Evolutionary conservation across 1,140 invertebrate genomes (phyloP).

Genomic region (Oncopodura yosiiana): DNA sequence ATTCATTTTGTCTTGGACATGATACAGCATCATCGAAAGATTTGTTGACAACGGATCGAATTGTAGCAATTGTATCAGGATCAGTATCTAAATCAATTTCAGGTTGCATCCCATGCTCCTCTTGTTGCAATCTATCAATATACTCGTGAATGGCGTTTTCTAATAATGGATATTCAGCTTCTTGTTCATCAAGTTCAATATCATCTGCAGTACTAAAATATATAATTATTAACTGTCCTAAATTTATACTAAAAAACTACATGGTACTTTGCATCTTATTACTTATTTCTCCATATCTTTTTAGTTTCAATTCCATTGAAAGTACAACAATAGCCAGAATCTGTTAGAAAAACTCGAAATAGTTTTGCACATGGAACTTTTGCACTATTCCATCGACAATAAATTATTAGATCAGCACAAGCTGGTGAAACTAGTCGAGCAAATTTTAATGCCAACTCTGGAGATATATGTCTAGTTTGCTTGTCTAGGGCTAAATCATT

Average conservation of each 20-base stretch:
- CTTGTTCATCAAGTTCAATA: slow-evolving; percentile 22
- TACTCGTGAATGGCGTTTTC: slow-evolving; percentile 30
- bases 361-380: slow-evolving; percentile 13
- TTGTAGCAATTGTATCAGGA: too few relatives aligned
- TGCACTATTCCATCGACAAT: slow-evolving; percentile 23
- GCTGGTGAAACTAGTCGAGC: slow-evolving; percentile 29
- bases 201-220: not conserved
- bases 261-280: slow-evolving; percentile 1
- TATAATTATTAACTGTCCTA: not conserved
- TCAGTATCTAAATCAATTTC: too few relatives aligned
- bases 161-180: slow-evolving; percentile 25
- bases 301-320: slow-evolving; percentile 32
- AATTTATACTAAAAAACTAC: not conserved
- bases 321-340: slow-evolving; percentile 32
- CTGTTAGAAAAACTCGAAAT: slow-evolving; percentile 29
- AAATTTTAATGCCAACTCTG: slow-evolving; percentile 24
- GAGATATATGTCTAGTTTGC: too few relatives aligned
- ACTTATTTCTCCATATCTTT: not conserved
- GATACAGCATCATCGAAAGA: not conserved
- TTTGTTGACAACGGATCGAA: too few relatives aligned
- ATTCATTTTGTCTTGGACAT: too few relatives aligned
- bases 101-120: not conserved
- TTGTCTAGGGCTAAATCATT: too few relatives aligned
- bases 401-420: slow-evolving; percentile 29
- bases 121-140: slow-evolving; percentile 10